These are phyloP conservation scores for Protophormia terraenovae DNA, from an alignment of 2,888 invertebrate species.

Conservation along the genomic window DNA sequence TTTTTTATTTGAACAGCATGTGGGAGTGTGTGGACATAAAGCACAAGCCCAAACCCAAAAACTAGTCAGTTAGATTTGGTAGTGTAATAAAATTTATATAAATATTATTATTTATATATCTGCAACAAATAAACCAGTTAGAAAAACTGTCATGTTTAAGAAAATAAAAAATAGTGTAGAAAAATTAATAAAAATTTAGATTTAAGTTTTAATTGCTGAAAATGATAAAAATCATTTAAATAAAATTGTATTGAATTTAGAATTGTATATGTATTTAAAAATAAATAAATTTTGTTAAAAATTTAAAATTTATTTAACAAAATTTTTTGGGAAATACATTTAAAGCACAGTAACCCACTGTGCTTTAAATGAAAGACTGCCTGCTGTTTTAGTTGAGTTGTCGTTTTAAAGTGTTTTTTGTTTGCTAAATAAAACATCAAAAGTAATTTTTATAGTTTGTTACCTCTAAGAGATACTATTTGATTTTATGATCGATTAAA, in stretches of 20 bases:
- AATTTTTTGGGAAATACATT: too few species aligned
- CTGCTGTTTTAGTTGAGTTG: slow-evolving; percentile 49
- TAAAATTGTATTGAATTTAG: neutral
- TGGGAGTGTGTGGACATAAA: slow-evolving; percentile 66
- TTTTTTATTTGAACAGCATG: too few species aligned
- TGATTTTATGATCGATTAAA: slow-evolving; percentile 51
- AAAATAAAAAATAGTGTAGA: slow-evolving; percentile 6
- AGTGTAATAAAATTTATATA: slow-evolving; percentile 20
- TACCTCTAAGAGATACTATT: slow-evolving; percentile 27
- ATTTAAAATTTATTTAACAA: too few species aligned
- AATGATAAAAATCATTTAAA: slow-evolving; percentile 61
- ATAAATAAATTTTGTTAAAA: too few species aligned
- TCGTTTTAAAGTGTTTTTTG: slow-evolving; percentile 4
- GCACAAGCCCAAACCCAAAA: neutral
- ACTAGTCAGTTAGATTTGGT: neutral
- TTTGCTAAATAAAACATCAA: slow-evolving; percentile 47
- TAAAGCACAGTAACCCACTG: too few species aligned
- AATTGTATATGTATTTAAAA: too few species aligned
- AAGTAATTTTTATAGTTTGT: slow-evolving; percentile 29
- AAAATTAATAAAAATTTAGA: slow-evolving; percentile 11
- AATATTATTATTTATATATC: neutral
- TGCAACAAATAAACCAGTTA: slow-evolving; percentile 48
- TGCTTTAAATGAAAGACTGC: neutral
- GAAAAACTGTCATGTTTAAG: slow-evolving; percentile 54
- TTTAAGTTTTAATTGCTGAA: slow-evolving; percentile 61